These are phyloP conservation scores for Dendroctonus valens DNA, from an alignment of 1,140 invertebrate species.

Conservation along the genomic window DNA sequence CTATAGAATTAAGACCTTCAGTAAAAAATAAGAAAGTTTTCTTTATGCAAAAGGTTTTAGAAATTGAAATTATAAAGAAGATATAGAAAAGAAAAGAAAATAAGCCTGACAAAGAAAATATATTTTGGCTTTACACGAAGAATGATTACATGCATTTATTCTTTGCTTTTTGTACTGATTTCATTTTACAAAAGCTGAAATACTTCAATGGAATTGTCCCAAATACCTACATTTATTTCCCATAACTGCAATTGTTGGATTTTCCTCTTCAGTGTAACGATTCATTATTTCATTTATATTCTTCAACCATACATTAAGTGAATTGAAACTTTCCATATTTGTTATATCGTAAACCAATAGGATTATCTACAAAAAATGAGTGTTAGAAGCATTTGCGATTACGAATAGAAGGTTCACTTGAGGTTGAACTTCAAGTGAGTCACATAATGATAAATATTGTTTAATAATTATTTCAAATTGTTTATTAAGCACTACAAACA, in stretches of 20 bases:
- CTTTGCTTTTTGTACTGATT: no score
- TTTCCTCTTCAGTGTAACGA: conserved; percentile 17
- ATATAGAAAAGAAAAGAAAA: no score
- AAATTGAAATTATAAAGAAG: no score
- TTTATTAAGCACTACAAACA: no score
- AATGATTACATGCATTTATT: no score
- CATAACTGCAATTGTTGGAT: conserved; percentile 70
- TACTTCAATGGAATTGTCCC: no score
- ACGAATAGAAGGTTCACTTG: neutral
- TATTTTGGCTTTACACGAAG: no score
- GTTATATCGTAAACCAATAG: conserved; percentile 87
- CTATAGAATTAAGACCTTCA: no score
- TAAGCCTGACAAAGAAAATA: no score
- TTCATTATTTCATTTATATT: conserved; percentile 60
- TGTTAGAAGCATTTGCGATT: neutral
- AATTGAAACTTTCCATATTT: conserved; percentile 77
- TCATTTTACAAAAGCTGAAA: no score
- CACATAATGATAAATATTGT: conserved; percentile 10
- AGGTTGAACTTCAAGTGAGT: neutral
- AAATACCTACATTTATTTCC: conserved; percentile 76
- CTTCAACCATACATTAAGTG: conserved; percentile 71
- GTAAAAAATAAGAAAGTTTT: no score
- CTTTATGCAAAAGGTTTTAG: no score
- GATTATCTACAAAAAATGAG: conserved; percentile 68
- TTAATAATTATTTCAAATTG: neutral